Evolutionary conservation across 1,140 invertebrate genomes (phyloP).

Genomic region (Drosophila tristis): DNA sequence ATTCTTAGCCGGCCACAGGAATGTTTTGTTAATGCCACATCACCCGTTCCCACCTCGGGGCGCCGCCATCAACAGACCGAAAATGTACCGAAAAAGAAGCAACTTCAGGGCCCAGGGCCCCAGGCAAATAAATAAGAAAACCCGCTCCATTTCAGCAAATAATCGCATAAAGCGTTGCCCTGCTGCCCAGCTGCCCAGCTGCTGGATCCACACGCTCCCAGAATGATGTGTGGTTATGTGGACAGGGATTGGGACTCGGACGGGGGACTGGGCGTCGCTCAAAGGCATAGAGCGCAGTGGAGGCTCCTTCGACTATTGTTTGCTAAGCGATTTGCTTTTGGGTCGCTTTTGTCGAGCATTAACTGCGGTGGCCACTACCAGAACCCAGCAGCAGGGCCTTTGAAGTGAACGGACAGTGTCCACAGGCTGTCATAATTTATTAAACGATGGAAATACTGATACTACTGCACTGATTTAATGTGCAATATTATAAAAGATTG

Average conservation of each 20-base stretch:
- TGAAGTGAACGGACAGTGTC: slow-evolving; percentile 57
- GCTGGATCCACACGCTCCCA: slow-evolving; percentile 51
- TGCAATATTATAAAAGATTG: too few species aligned
- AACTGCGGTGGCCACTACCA: slow-evolving; percentile 56
- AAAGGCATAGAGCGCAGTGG: too few species aligned
- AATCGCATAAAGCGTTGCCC: slow-evolving; percentile 77
- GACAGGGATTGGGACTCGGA: neutral
- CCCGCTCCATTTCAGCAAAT: slow-evolving; percentile 73
- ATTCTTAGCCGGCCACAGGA: slow-evolving; percentile 68
- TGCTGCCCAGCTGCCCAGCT: slow-evolving; percentile 69
- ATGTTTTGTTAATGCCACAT: slow-evolving; percentile 53
- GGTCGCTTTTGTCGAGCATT: slow-evolving; percentile 53
- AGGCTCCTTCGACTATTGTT: slow-evolving; percentile 55
- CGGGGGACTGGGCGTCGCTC: too few species aligned
- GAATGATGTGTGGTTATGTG: slow-evolving; percentile 48
- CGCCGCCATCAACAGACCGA: too few species aligned
- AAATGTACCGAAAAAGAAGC: slow-evolving; percentile 9
- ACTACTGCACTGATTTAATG: too few species aligned
- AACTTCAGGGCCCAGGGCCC: slow-evolving; percentile 11
- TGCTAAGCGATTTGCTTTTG: slow-evolving; percentile 75
- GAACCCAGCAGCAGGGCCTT: slow-evolving; percentile 26
- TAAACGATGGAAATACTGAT: neutral
- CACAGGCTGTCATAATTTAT: slow-evolving; percentile 53
- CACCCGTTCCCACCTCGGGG: neutral
- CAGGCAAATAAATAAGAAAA: slow-evolving; percentile 78